These are phyloP conservation scores for Steatocranus sp. DNA, from an alignment of 2,797 vertebrate species.

Conservation along the genomic window DNA sequence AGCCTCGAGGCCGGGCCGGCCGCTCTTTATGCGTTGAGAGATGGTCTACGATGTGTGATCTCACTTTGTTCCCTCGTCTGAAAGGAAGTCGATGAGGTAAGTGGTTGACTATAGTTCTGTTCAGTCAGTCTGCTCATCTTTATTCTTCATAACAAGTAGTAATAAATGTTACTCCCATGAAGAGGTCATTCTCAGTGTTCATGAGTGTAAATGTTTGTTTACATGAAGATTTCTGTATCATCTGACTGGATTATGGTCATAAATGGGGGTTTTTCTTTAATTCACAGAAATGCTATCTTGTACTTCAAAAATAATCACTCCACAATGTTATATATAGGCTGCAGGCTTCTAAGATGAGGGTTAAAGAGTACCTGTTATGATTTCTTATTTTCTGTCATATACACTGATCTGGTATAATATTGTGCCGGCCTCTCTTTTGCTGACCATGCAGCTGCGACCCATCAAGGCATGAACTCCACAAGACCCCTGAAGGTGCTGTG, in stretches of 20 bases:
- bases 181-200: neutral
- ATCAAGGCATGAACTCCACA: neutral
- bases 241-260: fast-evolving
- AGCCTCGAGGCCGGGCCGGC: neutral
- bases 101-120: neutral
- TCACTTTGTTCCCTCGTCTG: neutral
- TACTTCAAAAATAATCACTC: neutral
- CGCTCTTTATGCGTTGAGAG: neutral
- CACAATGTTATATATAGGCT: neutral
- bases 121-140: neutral
- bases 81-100: neutral
- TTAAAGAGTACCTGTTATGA: neutral
- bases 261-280: fast-evolving
- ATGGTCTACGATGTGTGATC: too few species aligned
- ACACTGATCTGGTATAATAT: neutral
- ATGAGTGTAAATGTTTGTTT: neutral
- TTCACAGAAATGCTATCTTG: neutral
- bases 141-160: neutral
- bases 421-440: neutral
- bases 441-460: neutral
- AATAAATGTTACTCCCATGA: neutral
- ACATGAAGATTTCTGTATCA: neutral
- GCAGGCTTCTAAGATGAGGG: neutral
- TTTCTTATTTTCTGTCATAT: neutral
- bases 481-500: neutral